Evolutionary conservation across 2,113 vertebrate genomes (phyloP).

Genomic region (Rhombomys opimus): DNA sequence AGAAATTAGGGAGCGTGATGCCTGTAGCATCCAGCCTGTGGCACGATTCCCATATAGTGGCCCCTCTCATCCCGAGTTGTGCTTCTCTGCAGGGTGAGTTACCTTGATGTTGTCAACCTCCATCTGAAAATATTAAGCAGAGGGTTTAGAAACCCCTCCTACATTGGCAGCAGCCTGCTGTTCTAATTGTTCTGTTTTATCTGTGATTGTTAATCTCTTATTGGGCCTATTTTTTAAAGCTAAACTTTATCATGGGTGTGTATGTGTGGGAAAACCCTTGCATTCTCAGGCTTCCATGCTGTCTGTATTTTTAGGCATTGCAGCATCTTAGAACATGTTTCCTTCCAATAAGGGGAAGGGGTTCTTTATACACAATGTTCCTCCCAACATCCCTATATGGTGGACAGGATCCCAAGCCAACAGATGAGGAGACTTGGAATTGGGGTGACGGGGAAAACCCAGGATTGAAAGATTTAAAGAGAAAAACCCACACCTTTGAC

Average conservation of each 20-base stretch:
- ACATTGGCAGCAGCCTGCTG: neutral
- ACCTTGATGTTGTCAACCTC: neutral
- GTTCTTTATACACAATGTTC: fast-evolving
- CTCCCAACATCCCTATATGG: fast-evolving
- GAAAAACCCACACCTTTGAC: neutral
- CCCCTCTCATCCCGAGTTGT: fast-evolving
- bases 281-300: neutral
- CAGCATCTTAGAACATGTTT: neutral
- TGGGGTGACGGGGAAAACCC: neutral
- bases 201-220: neutral
- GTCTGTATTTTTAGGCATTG: neutral
- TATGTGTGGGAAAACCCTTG: neutral
- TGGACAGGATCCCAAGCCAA: neutral
- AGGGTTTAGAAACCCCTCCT: neutral
- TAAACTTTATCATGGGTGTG: neutral
- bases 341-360: neutral
- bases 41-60: neutral
- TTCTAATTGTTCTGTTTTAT: neutral
- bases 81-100: neutral
- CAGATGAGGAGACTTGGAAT: neutral
- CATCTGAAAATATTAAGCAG: neutral
- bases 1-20: neutral
- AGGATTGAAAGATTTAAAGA: neutral
- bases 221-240: neutral
- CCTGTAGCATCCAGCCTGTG: neutral